These are phyloP conservation scores for Cyphomyrmex costatus DNA, from an alignment of 1,140 invertebrate genomes.

Conservation along the genomic window DNA sequence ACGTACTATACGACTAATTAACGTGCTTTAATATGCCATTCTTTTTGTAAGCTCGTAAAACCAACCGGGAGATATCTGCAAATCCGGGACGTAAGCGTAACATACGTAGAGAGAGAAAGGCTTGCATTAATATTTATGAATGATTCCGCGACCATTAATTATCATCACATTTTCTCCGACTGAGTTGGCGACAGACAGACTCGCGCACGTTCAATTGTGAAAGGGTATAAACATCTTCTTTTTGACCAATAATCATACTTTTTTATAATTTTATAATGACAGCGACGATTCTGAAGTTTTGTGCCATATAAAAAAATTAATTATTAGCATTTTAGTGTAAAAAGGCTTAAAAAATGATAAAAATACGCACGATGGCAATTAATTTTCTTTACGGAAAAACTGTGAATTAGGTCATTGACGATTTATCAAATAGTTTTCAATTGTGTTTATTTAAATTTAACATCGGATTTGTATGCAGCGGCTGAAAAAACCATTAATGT, in stretches of 20 bases:
- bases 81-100: constrained; percentile 25
- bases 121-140: constrained; percentile 61
- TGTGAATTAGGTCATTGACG: too few species aligned
- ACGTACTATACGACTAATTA: constrained; percentile 64
- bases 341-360: too few species aligned
- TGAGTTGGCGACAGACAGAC: not conserved
- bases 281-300: not conserved
- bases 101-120: too few species aligned
- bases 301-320: not conserved
- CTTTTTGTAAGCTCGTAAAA: constrained; percentile 60
- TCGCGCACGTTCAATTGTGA: not conserved
- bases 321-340: not conserved
- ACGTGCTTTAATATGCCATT: constrained; percentile 36
- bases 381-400: too few species aligned
- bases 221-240: not conserved
- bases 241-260: not conserved
- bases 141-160: constrained; percentile 43
- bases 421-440: too few species aligned
- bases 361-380: too few species aligned
- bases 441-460: too few species aligned
- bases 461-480: too few species aligned
- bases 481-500: too few species aligned
- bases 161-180: constrained; percentile 5
- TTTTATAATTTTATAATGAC: not conserved
- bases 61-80: not conserved